phyloP scores from a whole-genome alignment of 2,888 invertebrate genomes.

The Tiphia femorata region DNA sequence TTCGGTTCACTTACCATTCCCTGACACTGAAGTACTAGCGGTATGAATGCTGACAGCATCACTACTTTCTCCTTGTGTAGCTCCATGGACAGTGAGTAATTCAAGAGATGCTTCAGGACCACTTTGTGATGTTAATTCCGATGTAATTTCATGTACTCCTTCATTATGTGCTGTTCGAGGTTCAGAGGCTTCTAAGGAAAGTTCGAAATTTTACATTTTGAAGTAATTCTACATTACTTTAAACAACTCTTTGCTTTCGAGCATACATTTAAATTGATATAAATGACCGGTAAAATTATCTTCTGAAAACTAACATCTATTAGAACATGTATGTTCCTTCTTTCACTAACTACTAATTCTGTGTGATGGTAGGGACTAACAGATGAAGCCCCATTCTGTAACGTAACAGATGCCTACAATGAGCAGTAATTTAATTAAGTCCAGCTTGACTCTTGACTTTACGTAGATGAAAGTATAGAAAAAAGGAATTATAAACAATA shows the following conservation, averaged over 20 bases:
- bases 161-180: conserved; percentile 57
- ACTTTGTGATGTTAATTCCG: conserved; percentile 49
- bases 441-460: conserved; percentile 52
- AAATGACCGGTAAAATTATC: background rate
- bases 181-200: conserved; percentile 56
- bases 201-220: conserved; percentile 7
- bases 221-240: no score
- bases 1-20: conserved; percentile 58
- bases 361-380: conserved; percentile 45
- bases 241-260: no score
- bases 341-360: conserved; percentile 36
- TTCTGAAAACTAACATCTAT: conserved; percentile 10
- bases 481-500: conserved; percentile 1
- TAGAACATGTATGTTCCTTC: conserved; percentile 16
- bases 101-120: conserved; percentile 55
- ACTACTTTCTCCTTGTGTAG: conserved; percentile 59
- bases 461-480: conserved; percentile 24
- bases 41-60: conserved; percentile 65
- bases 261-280: background rate
- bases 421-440: conserved; percentile 60
- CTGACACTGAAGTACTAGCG: conserved; percentile 64
- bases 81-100: conserved; percentile 53
- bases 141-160: conserved; percentile 52
- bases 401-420: conserved; percentile 59
- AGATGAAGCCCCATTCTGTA: conserved; percentile 61